Evolutionary conservation across 2,797 vertebrate species (phyloP).

Genomic region (Melanotaenia trifasciata): DNA sequence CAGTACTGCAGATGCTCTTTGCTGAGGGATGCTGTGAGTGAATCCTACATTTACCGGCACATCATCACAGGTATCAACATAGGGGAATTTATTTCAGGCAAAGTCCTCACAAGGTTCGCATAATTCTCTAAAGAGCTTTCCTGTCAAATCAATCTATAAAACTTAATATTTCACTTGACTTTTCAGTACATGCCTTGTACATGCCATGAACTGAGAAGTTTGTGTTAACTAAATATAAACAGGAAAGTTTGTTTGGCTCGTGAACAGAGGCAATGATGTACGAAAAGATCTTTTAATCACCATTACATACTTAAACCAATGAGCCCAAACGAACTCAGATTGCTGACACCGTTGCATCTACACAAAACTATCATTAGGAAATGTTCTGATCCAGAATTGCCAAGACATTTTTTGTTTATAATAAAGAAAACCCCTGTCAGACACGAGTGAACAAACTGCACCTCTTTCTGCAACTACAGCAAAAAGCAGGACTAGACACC

Average conservation of each 20-base stretch:
- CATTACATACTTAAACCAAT: neutral
- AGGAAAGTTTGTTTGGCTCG: neutral
- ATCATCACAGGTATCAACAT: neutral
- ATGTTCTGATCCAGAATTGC: conserved; percentile 12
- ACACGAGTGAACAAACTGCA: neutral
- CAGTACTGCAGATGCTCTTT: conserved; percentile 6
- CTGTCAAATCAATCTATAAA: neutral
- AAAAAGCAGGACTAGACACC: conserved; percentile 8
- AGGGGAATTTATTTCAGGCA: neutral
- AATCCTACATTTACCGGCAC: neutral
- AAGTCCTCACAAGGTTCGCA: neutral
- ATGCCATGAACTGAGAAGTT: neutral
- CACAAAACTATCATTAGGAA: conserved; percentile 1
- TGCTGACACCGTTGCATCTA: neutral
- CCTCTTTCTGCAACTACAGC: neutral
- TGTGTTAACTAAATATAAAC: neutral
- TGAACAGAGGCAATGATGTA: neutral
- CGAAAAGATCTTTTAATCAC: neutral
- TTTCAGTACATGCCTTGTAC: neutral
- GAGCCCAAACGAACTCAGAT: conserved; percentile 2
- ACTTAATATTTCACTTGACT: neutral
- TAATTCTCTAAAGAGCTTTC: neutral
- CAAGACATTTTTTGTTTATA: neutral
- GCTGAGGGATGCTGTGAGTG: neutral
- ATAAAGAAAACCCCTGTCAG: neutral